phyloP scores from a whole-genome alignment of 2,113 vertebrate genomes.

The Neolamprologus longior region DNA sequence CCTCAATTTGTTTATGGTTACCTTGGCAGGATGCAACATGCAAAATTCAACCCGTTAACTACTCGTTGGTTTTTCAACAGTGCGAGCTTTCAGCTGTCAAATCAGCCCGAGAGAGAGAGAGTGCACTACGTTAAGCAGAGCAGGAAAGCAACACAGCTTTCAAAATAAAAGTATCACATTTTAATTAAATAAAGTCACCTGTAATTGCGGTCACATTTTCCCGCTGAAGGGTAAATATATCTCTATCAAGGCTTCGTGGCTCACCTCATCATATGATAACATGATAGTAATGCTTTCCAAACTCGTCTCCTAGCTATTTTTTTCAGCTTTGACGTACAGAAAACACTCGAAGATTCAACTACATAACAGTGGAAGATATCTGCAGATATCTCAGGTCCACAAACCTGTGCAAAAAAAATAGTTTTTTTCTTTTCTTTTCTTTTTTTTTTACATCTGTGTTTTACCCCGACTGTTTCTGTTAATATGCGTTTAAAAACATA shows the following conservation, averaged over 20 bases:
- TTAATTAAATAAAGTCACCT: background rate
- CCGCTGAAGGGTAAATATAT: background rate
- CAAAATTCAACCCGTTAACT: background rate
- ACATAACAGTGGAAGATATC: rapidly evolving
- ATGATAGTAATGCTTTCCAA: background rate
- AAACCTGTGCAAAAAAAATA: rapidly evolving
- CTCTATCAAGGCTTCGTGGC: too few species aligned
- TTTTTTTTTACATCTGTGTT: background rate
- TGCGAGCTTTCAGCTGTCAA: background rate
- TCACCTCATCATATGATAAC: background rate
- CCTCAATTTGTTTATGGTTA: background rate
- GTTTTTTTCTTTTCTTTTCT: rapidly evolving
- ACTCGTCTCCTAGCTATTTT: background rate
- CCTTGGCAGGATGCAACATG: background rate
- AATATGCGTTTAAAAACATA: background rate
- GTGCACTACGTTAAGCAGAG: background rate
- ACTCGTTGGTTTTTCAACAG: background rate
- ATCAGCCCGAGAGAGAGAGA: rapidly evolving
- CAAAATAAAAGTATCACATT: background rate
- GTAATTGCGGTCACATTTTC: background rate
- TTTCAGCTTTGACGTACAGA: background rate
- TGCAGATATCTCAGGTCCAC: background rate
- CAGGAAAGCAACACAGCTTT: rapidly evolving
- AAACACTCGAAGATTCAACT: background rate
- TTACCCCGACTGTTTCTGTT: rapidly evolving